phyloP scores from a whole-genome alignment of 1,140 invertebrate genomes.

The Aculops lycopersici region DNA sequence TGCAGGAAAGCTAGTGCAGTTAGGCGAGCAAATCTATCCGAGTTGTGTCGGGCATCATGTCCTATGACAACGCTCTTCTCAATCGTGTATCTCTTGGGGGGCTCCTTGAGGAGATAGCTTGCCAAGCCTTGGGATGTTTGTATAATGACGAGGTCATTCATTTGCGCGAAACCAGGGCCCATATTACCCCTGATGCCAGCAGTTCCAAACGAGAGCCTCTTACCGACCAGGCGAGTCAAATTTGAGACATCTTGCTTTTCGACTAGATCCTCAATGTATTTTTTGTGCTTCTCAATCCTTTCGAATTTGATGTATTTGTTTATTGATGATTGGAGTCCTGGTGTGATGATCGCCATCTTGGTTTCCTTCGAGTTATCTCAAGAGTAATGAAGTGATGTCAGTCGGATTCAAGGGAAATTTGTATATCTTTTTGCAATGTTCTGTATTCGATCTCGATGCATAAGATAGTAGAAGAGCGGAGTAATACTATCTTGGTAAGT shows the following conservation, averaged over 20 bases:
- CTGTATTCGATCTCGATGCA: no score
- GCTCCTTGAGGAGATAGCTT: slow-evolving; percentile 30
- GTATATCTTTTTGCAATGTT: no score
- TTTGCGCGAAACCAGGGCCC: slow-evolving; percentile 59
- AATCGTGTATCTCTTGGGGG: slow-evolving; percentile 17
- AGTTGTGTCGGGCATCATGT: slow-evolving; percentile 78
- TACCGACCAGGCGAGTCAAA: slow-evolving; percentile 1
- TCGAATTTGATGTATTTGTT: background rate
- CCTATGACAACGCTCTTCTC: slow-evolving; percentile 51
- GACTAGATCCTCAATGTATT: slow-evolving; percentile 2
- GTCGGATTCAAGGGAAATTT: no score
- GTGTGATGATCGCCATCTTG: no score
- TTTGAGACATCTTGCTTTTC: background rate
- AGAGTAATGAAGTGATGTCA: no score
- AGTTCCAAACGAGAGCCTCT: slow-evolving; percentile 7
- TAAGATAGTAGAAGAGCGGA: no score
- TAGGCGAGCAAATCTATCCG: slow-evolving; percentile 62
- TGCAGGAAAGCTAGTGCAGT: slow-evolving; percentile 48
- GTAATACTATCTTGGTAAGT: no score
- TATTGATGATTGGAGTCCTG: no score
- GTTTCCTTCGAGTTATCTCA: no score
- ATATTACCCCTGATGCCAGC: slow-evolving; percentile 34
- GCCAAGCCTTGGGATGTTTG: slow-evolving; percentile 77
- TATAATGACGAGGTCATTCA: slow-evolving; percentile 91
- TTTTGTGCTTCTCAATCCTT: background rate